Evolutionary conservation across 2,888 invertebrate genomes (phyloP), one percentile per base, ranked within the genome.

Genomic region (Andrena fulva): DNA sequence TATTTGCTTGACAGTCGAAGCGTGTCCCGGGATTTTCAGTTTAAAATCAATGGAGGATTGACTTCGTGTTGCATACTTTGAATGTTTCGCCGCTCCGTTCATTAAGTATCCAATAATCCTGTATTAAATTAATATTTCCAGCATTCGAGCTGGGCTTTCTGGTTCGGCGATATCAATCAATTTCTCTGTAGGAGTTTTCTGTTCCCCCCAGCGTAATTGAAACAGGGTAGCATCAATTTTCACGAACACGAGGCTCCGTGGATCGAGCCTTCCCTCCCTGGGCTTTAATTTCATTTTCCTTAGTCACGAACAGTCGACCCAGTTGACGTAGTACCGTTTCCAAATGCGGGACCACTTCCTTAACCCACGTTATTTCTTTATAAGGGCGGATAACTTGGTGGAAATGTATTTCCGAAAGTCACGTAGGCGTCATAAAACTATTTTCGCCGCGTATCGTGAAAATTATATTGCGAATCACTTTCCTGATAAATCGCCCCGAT

Each of bases 271-370:
- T 70, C 67, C 74, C 52, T 71, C 75, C 73, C 74, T 29, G 78
- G 52, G 66, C 87, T 85, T 83, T 86, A 85, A 88, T 89, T 89
- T 85, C 72, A 86, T 89, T 87, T 83, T 52, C 78, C 66, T 70
- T 62, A 77, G 74, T 84, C 84, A 80, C 82, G 86, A 85, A 85
- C 75, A 54, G 59, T 69, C 80, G 63, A 71, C 56, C 74, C 68
- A 52, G 27, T 29, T 42, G 56, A 73, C 59, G 54, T 52, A 66
- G 69, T 52, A 77, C 63, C 69, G 29, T 68, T 69, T 56, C 68
- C 63, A 50, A 24, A 54, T 54, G 71, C 52, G 68, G 62, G 42
- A 63, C 48, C 77, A 64, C 75, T 72, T 76, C 62, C 70, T 73
- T 31, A 52, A 59, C 54, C 72, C 81, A 27, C 66, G 59, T 29